Conservation (phyloP, 1,140 invertebrate species). For the Achatina immaculata region DNA sequence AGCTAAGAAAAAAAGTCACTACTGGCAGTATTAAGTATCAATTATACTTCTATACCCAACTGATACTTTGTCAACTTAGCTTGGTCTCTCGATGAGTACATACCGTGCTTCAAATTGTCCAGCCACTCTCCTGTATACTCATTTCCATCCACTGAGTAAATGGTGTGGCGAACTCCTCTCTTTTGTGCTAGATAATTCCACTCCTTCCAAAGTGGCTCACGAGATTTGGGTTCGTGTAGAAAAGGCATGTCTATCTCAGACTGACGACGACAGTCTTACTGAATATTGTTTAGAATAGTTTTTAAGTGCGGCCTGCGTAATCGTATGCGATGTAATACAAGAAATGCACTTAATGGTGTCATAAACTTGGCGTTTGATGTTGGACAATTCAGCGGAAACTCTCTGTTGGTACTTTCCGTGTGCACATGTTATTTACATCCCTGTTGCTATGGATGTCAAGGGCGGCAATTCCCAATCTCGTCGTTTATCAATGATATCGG, state of each 20-base stretch:
- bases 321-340: not conserved
- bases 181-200: constrained; percentile 71
- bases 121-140: constrained; percentile 72
- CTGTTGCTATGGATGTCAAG: no score
- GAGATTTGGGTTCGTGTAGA: constrained; percentile 61
- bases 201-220: constrained; percentile 70
- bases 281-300: not conserved
- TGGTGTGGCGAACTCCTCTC: constrained; percentile 69
- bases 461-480: no score
- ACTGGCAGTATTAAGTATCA: no score
- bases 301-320: no score
- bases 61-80: no score
- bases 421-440: no score
- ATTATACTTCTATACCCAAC: no score
- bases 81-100: constrained; percentile 30
- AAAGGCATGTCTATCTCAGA: constrained; percentile 62
- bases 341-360: not conserved
- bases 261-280: not conserved
- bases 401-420: no score
- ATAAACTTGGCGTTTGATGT: no score
- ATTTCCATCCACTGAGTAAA: constrained; percentile 71
- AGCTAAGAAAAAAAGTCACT: no score
- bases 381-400: no score
- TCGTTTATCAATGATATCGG: no score
- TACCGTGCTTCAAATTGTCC: constrained; percentile 71